Base-by-base conservation (phyloP, 2,797 vertebrate species). In the Sebastes jordani region DNA sequence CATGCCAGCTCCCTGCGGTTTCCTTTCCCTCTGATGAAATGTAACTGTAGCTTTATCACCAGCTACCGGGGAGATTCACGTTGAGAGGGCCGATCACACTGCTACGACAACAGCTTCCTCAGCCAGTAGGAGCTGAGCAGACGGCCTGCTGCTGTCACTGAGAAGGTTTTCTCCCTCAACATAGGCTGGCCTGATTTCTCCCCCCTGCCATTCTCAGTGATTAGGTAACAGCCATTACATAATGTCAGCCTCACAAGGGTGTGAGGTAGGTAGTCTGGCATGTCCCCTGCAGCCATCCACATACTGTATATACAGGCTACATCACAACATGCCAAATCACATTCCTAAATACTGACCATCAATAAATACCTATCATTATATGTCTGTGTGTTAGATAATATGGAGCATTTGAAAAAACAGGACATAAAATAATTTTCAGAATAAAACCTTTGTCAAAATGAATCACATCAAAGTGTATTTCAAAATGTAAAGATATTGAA, bases 171-270 rank as follows among this genome's bases (percentile, higher is more conserved):
- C 61, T 54, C 55, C 73, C 54, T 67, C 81, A 49, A 81, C 80
- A 90, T 71, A 76, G 88, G 81, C 81, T 91, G 93, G 93, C 92
- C 93, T 93, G 88, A 86, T 95, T 95, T 91, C 80, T 81, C 74
- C 73, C 74, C 60, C 46, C 78, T 84, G 77, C 88, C 83, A 71
- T 78, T 89, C 91, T 91, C 75, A 69, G 62, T 82, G 81, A 87
- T 93, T 91, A 95, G 88, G 92, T 95, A 96, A 95, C 94, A 85
- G 46, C 25, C 29, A 76, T 96, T 95, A 93, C 92, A 94, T 95
- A 95, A 96, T 88, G 82, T 74, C 77, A 80, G 79, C 87, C 84
- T 87, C 80, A 88, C 74, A 65, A 59, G 86, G 86, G 74, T 90
- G 92, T 90, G 91, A 85, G 78, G 74, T 77, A 72, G 77, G 76